phyloP scores from a whole-genome alignment of 1,140 invertebrate genomes.

The Trichonephila inaurata region DNA sequence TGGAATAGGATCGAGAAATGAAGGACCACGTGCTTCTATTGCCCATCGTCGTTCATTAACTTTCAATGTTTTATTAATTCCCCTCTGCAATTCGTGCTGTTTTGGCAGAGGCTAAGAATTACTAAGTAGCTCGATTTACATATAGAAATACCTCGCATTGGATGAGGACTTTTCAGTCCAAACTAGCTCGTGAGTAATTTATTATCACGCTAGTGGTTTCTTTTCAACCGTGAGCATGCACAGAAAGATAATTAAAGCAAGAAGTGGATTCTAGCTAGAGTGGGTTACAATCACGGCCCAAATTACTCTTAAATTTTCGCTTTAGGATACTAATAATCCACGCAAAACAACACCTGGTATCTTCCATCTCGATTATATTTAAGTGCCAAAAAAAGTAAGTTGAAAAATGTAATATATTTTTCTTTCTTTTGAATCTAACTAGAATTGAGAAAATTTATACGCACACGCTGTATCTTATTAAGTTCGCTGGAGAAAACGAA shows the following conservation, averaged over 20 bases:
- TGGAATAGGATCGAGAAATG: background rate
- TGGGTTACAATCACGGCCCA: conserved; percentile 36
- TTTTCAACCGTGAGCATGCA: conserved; percentile 48
- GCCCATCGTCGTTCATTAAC: conserved; percentile 67
- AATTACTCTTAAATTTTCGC: conserved; percentile 24
- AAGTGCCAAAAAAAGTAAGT: background rate
- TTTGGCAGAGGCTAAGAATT: conserved; percentile 38
- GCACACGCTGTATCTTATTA: background rate
- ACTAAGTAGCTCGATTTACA: conserved; percentile 57
- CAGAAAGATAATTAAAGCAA: conserved; percentile 54
- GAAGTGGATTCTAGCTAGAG: conserved; percentile 34
- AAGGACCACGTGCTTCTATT: conserved; percentile 40
- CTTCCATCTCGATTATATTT: conserved; percentile 18
- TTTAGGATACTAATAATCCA: conserved; percentile 38
- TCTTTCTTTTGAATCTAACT: background rate
- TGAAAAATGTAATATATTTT: background rate
- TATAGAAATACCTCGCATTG: conserved; percentile 42
- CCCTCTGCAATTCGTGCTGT: conserved; percentile 40
- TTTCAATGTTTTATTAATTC: conserved; percentile 69
- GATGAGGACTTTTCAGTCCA: conserved; percentile 25
- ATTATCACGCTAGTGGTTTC: conserved; percentile 60
- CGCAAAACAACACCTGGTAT: conserved; percentile 30
- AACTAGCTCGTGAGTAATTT: conserved; percentile 54
- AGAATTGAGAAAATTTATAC: background rate
- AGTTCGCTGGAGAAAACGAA: too few species aligned